Base-by-base conservation (phyloP, 2,888 invertebrate species). In the Lagria hirta region DNA sequence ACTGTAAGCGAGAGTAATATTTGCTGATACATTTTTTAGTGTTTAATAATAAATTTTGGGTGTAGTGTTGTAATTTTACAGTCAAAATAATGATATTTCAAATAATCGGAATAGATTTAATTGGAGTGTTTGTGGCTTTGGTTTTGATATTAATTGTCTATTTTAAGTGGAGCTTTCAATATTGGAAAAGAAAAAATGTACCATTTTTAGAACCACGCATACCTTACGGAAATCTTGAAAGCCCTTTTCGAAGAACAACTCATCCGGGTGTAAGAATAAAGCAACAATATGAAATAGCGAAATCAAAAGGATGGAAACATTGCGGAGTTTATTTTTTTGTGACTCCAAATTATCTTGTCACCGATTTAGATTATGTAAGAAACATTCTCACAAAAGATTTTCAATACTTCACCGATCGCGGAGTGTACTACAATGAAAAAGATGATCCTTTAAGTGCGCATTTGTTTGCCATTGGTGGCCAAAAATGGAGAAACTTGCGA, bases 401-500 rank as follows among this genome's bases (percentile, higher is more conserved):
- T 50, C 68, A 68, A 2, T 68, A 77, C 57, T 83, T 83, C 47
- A 75, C 77, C 58, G 79, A 81, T 38, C 77, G 81, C 23, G 81
- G 81, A 0, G 64, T 77, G 11, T 78, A 76, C 54, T 70, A 66
- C 12, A 78, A 81, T 35, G 79, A 79, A 28, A 65, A 74, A 3
- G 71, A 74, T 3, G 80, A 82, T 60, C 79, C 76, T 0, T 47
- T 82, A 8, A 74, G 78, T 1, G 75, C 71, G 0, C 77, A 78
- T 58, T 60, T 83, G 1, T 79, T 82, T 52, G 69, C 75, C 42
- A 57, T 76, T 17, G 70, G 70, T 21, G 80, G 77, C 0, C 66
- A 73, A n/a, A 68, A 73, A 11, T 85, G 85, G 84, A 80, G 75
- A 53, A 72, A 68, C 14, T 60, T 83, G 14, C 71, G 84, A n/a